Percentiles rank a stretch among this genome's conserved stretches.
These are phyloP conservation scores for Limnephilus rhombicus DNA, from an alignment of 2,888 invertebrate genomes.

Conservation along the genomic window DNA sequence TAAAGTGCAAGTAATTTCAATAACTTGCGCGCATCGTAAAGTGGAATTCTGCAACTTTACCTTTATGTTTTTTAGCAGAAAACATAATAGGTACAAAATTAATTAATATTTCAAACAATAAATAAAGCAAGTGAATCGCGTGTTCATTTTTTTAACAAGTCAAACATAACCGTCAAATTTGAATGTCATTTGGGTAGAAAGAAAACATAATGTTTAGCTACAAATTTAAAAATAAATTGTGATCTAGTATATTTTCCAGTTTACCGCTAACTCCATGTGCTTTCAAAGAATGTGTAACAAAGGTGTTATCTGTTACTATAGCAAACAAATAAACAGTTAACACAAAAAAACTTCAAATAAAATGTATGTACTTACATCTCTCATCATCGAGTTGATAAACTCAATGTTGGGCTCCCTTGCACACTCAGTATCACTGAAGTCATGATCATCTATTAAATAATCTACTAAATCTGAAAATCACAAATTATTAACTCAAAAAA, in stretches of 20 bases:
- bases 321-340: not conserved
- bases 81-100: too few relatives aligned
- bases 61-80: too few relatives aligned
- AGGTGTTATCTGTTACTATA: not conserved
- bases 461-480: not conserved
- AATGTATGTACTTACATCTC: constrained; percentile 5
- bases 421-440: not conserved
- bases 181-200: not conserved
- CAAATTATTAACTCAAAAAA: constrained; percentile 6
- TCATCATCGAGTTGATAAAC: constrained; percentile 14
- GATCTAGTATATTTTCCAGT: not conserved
- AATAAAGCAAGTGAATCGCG: not conserved
- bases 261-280: not conserved
- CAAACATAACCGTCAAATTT: not conserved
- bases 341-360: not conserved
- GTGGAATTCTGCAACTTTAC: too few relatives aligned
- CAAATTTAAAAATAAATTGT: not conserved
- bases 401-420: not conserved
- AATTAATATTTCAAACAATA: not conserved
- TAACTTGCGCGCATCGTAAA: too few relatives aligned
- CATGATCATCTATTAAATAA: not conserved
- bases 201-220: not conserved
- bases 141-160: not conserved
- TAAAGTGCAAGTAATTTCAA: too few relatives aligned
- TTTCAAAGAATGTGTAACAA: not conserved